Conservation (phyloP, 1,140 invertebrate genomes). For the Neodiprion pinetum region DNA sequence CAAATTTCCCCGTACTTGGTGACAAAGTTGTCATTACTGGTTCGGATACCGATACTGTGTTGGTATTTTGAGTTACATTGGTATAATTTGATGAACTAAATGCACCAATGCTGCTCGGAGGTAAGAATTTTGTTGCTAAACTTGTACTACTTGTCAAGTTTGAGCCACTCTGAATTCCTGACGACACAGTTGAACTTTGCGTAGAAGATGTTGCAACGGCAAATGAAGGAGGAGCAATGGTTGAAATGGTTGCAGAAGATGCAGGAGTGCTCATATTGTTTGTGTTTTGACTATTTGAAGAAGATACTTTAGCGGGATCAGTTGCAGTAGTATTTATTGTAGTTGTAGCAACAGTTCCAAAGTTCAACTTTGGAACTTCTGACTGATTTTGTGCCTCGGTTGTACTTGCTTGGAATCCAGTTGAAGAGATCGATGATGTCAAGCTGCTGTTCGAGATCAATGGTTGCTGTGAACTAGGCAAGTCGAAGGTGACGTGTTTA, state of each 20-base stretch:
- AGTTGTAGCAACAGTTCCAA: conserved; percentile 13
- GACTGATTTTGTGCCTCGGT: not conserved
- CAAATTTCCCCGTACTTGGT: not conserved
- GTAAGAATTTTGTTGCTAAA: not conserved
- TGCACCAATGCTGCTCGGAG: not conserved
- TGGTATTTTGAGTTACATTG: too few relatives aligned
- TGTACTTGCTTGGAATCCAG: not conserved
- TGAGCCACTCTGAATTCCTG: not conserved
- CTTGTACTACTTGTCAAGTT: not conserved
- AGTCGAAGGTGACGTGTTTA: conserved; percentile 48
- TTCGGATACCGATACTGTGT: too few relatives aligned
- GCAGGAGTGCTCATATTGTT: conserved; percentile 5
- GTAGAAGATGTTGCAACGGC: conserved; percentile 2
- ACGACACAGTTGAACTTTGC: not conserved
- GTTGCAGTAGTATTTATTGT: conserved; percentile 1
- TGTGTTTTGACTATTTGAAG: not conserved
- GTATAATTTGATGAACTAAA: conserved; percentile 1
- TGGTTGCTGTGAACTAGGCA: conserved; percentile 24
- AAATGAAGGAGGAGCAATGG: conserved; percentile 11
- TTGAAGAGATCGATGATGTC: not conserved
- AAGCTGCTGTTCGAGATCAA: not conserved
- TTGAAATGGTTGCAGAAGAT: conserved; percentile 12
- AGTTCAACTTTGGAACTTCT: not conserved
- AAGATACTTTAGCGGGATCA: not conserved
- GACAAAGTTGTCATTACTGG: not conserved